Evolutionary conservation across 2,888 invertebrate genomes (phyloP), one percentile per base, ranked within the genome.

Genomic region (Electrophaes corylata): DNA sequence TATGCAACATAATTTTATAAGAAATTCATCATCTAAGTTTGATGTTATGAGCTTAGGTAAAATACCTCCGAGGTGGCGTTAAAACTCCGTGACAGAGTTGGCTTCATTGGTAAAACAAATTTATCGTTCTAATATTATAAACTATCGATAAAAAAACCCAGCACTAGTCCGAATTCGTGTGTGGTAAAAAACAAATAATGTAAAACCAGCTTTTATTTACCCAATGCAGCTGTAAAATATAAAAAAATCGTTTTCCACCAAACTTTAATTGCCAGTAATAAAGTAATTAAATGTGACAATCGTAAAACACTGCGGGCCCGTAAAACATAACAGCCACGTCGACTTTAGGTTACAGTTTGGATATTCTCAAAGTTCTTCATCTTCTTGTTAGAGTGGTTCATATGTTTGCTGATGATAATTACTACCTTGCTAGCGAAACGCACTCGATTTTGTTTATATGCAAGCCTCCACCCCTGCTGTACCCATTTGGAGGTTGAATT

Each of bases 251-350:
- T 81, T 87, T 86, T 87, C 84, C 79, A 84, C 87, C 80, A 86
- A 89, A 90, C 80, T 89, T 90, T 91, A 88, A 91, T 91, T 88
- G 89, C 90, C 76, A 72, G 84, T 90, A 89, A 89, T 91, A 86
- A 88, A 91, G 85, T 91, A 91, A 91, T 91, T 91, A 91, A 91
- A 91, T 84, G 88, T 84, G 90, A 89, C 90, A 90, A 83, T 88
- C 91, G 87, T 91, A 91, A 91, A 91, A 85, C 88, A 88, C 81
- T 78, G 83, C 66, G 65, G 64, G 64, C 65, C 76, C 73, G 87
- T 90, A 90, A 91, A 90, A 87, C 84, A 87, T 88, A 82, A 86
- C 79, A 75, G 79, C 83, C 79, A 75, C 81, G 79, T 78, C 81
- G 76, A 73, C 65, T 73, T 53, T 62, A 73, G 76, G 73, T 76